Evolutionary conservation across 2,888 invertebrate genomes (phyloP).

Genomic region (Eupeodes luniger): DNA sequence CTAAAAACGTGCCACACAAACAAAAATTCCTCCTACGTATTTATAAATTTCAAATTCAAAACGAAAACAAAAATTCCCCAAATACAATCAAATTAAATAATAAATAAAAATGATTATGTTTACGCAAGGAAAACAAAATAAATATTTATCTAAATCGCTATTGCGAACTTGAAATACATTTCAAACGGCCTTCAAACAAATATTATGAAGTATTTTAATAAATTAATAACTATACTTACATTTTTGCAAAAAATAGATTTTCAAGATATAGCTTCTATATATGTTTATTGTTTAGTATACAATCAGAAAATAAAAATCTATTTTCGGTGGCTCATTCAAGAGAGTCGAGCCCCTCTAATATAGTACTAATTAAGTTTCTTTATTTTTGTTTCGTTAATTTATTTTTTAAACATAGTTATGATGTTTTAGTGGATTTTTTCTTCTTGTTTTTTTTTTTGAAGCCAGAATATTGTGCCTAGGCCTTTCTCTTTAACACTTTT

Average conservation of each 20-base stretch:
- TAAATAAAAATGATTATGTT: conserved; percentile 23
- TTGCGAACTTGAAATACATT: conserved; percentile 38
- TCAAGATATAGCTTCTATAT: not conserved
- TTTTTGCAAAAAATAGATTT: not conserved
- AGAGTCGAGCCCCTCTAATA: conserved; percentile 48
- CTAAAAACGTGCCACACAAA: conserved; percentile 30
- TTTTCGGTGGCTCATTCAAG: not conserved
- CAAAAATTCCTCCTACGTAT: not conserved
- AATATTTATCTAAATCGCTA: conserved; percentile 38
- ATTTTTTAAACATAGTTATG: conserved; percentile 27
- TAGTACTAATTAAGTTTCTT: conserved; percentile 61
- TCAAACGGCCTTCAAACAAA: conserved; percentile 25
- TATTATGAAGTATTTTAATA: not conserved
- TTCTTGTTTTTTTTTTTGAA: conserved; percentile 32
- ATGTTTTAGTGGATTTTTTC: not conserved
- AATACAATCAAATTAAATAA: not conserved
- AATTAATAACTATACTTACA: conserved; percentile 3
- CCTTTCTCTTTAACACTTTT: conserved; percentile 44
- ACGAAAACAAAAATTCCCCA: conserved; percentile 5
- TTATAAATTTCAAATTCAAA: not conserved
- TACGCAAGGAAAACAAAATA: not conserved
- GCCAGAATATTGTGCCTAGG: conserved; percentile 19
- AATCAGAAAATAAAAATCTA: not conserved
- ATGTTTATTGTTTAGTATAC: not conserved
- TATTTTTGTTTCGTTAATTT: conserved; percentile 45